Evolutionary conservation across 2,113 vertebrate species (phyloP), one percentile per base, ranked within the genome.

Genomic region (Sitta europaea): DNA sequence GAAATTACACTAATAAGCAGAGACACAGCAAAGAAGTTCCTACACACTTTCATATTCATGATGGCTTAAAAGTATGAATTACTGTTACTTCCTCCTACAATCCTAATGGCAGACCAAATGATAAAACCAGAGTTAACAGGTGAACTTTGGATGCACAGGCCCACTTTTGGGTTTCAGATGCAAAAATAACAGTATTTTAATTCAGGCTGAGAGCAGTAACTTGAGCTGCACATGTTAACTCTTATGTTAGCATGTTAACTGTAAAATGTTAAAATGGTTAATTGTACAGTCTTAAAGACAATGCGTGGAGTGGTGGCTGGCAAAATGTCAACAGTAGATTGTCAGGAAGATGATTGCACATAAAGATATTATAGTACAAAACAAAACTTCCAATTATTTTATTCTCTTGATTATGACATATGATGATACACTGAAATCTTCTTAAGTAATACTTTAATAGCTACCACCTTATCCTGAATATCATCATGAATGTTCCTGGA

Each of bases 141-240:
- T 0, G 4, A 63, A 36, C 67, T 42, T 2, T 2, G 1, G 16
- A 38, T 1, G 2, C 47, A 66, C 4, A 58, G 6, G 12, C 6
- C 16, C 18, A 68, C 18, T 43, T 59, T 5, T 13, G 18, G 5
- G 12, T 75, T 88, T 82, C 24, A 65, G 15, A 45, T 2, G 1
- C 11, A 88, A 67, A 92, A 43, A 47, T 25, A 43, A 51, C 0
- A 55, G 8, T 38, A 47, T 42, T 87, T 74, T n/a, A 54, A 47
- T 35, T 81, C 53, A 38, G 14, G 4, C 12, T 78, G 38, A 68
- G 48, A 92, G 53, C 11, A 51, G 16, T 33, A 65, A 65, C 3
- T 66, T 7, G 35, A 67, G 27, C 22, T 40, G 53, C 5, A 4
- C 36, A 47, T 10, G n/a, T 45, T 73, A 55, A 47, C 8, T 28